phyloP scores from a whole-genome alignment of 1,140 invertebrate species.

The Holotrichia oblita region DNA sequence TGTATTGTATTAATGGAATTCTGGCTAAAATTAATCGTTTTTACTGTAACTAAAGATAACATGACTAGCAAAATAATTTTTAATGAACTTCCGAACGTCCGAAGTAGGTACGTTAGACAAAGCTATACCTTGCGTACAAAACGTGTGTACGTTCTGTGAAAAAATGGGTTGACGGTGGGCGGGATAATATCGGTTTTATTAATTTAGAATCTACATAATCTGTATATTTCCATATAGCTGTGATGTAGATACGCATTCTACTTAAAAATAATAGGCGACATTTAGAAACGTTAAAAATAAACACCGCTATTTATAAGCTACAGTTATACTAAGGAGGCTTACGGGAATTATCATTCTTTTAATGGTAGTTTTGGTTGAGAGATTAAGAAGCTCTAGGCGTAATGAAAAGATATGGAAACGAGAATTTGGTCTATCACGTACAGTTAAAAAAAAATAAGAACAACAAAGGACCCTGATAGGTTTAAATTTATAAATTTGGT shows the following conservation, averaged over 20 bases:
- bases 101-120: no score
- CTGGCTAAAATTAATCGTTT: no score
- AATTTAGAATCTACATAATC: neutral
- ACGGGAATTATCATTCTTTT: constrained; percentile 33
- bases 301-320: constrained; percentile 17
- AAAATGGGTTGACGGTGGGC: neutral
- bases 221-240: neutral
- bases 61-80: no score
- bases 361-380: constrained; percentile 26
- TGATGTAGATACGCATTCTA: neutral
- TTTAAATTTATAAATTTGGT: no score
- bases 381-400: constrained; percentile 18
- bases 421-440: neutral
- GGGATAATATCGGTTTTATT: constrained; percentile 23
- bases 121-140: no score
- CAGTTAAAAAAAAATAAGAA: no score
- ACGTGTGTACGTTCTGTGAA: no score
- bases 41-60: no score
- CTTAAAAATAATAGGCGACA: constrained; percentile 33
- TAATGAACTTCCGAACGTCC: no score
- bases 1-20: no score
- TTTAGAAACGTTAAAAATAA: constrained; percentile 33
- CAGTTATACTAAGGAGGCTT: constrained; percentile 35
- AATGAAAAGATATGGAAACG: neutral
- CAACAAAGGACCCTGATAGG: no score